A percentile compares a stretch with the other conserved stretches of the same genome.
These are phyloP conservation scores for Aplodontia rufa DNA, from an alignment of 2,113 vertebrate species.

Conservation along the genomic window DNA sequence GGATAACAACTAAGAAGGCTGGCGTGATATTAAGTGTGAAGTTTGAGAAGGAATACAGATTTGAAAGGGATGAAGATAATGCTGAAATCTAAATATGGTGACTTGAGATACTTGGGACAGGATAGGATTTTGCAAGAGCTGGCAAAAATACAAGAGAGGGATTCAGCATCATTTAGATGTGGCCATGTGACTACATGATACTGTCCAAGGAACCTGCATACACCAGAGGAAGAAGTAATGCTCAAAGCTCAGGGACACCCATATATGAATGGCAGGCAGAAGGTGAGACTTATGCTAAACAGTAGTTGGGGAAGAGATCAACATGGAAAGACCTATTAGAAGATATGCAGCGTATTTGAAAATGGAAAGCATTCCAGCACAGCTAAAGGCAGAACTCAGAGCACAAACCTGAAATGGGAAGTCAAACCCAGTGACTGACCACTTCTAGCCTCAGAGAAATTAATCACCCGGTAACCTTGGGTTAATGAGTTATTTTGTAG, in stretches of 20 bases:
- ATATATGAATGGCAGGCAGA: background rate
- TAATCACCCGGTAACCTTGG: background rate
- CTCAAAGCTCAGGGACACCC: background rate
- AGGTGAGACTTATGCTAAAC: background rate
- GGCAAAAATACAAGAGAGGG: background rate
- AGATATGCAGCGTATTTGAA: background rate
- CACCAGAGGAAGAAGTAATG: background rate
- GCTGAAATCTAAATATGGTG: background rate
- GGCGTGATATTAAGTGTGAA: background rate
- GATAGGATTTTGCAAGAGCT: background rate
- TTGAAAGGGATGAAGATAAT: background rate
- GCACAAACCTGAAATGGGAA: background rate
- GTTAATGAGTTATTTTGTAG: slow-evolving; percentile 45
- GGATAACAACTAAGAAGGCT: background rate
- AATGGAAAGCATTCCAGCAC: background rate
- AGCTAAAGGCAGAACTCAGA: background rate
- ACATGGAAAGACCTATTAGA: background rate
- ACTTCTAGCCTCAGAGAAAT: background rate
- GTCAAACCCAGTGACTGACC: background rate
- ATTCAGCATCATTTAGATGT: background rate
- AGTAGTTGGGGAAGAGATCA: background rate
- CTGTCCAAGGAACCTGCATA: background rate
- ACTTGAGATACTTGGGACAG: background rate
- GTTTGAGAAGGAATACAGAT: background rate
- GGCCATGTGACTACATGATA: background rate